These are phyloP conservation scores for Nymphalis io DNA, from an alignment of 1,140 invertebrate genomes.

Conservation along the genomic window DNA sequence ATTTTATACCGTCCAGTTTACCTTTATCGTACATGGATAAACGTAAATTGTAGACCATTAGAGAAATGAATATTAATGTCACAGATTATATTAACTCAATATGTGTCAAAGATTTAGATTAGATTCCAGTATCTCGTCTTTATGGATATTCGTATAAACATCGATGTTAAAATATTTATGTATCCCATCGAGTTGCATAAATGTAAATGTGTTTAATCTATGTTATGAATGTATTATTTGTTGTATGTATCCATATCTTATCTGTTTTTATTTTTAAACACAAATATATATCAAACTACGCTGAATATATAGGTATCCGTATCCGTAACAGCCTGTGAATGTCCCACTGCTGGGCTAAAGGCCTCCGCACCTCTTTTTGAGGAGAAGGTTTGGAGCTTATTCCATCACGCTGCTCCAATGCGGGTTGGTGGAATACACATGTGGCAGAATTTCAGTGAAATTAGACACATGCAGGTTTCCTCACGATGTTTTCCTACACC, in stretches of 20 bases:
- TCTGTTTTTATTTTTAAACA: background rate
- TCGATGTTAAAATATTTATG: slow-evolving; percentile 13
- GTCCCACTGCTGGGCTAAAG: no score
- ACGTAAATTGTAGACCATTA: slow-evolving; percentile 39
- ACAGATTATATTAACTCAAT: slow-evolving; percentile 32
- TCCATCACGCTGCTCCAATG: no score
- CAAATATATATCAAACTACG: no score
- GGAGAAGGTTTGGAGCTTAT: no score
- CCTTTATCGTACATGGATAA: slow-evolving; percentile 39
- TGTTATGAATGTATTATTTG: background rate
- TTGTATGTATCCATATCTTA: no score
- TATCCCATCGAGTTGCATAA: background rate
- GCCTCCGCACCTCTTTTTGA: no score
- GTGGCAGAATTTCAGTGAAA: no score
- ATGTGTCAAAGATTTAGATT: slow-evolving; percentile 28
- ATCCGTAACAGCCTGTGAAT: no score
- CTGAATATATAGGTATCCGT: no score
- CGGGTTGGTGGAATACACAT: no score
- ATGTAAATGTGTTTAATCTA: background rate
- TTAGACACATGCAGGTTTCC: no score
- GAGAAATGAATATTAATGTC: slow-evolving; percentile 32
- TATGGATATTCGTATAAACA: slow-evolving; percentile 21
- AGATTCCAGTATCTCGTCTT: slow-evolving; percentile 23
- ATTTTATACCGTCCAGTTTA: slow-evolving; percentile 40
- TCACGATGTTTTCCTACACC: no score